A percentile compares a stretch with the other conserved stretches of the same genome.
Evolutionary conservation across 1,140 invertebrate species (phyloP).

Genomic region (Trichonephila clavipes): DNA sequence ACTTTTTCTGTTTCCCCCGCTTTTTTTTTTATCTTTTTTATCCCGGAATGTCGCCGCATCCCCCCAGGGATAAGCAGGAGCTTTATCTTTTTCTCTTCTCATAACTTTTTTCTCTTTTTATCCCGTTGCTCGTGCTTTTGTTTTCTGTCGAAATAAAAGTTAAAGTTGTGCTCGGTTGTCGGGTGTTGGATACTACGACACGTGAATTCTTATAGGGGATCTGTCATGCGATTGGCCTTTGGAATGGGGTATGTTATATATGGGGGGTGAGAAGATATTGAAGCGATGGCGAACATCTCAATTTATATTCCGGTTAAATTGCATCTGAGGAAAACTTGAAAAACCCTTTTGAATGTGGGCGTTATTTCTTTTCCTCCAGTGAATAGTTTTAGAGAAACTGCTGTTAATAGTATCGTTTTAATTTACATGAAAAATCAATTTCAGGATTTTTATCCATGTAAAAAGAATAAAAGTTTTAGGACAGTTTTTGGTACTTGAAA

Average conservation of each 20-base stretch:
- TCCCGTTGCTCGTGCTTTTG: neutral
- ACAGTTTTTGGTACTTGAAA: too few species aligned
- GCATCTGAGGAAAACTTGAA: too few species aligned
- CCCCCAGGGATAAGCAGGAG: slow-evolving; percentile 21
- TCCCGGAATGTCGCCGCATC: neutral
- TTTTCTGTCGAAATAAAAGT: neutral
- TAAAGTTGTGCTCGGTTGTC: neutral
- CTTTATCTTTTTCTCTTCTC: slow-evolving; percentile 26
- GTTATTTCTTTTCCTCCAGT: too few species aligned
- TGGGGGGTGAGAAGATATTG: neutral
- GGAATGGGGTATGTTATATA: neutral
- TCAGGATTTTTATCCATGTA: too few species aligned
- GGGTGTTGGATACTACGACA: neutral
- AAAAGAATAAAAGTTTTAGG: too few species aligned
- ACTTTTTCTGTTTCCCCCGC: neutral
- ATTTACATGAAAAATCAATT: too few species aligned
- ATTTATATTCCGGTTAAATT: too few species aligned
- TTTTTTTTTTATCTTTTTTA: neutral
- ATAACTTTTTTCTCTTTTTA: slow-evolving; percentile 1
- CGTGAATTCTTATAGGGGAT: neutral
- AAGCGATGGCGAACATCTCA: too few species aligned
- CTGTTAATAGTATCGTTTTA: too few species aligned
- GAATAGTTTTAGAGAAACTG: too few species aligned
- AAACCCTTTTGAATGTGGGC: too few species aligned
- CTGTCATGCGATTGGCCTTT: neutral